Base-by-base conservation (phyloP, 2,888 invertebrate species). In the Cerceris rybyensis region DNA sequence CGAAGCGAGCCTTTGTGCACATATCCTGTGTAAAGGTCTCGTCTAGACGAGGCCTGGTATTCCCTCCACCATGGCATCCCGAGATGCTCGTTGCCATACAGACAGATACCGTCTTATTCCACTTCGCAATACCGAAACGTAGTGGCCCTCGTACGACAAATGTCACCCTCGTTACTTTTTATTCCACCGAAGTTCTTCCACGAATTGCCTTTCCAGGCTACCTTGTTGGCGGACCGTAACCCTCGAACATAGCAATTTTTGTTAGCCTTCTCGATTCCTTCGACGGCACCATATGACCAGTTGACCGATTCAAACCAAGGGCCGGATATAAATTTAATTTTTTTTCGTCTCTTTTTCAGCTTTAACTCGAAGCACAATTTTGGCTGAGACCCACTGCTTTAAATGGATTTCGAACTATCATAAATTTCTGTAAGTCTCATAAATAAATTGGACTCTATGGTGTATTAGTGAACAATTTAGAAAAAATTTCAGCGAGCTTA, bases 111-210 rank as follows among this genome's bases (percentile, higher is more conserved):
- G 71, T 70, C 75, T 72, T 63, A 72, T 78, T 75, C 76, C 49
- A 76, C 58, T 68, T 52, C 55, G 46, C 63, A 64, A 57, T 67
- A 54, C 61, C 42, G 52, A 61, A 54, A 65, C 64, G 57, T 64
- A 58, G 63, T 70, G 65, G 68, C 73, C 72, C 81, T 81, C 74
- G 67, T 81, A 70, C 71, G 75, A 80, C 73, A 73, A 84, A 86
- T 86, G 78, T 78, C 78, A 80, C 67, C 75, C 76, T 85, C 83
- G 76, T 86, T 85, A 83, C 80, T 79, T 86, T 85, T 86, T 86
- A 86, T 85, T 74, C 76, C 64, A 52, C 50, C 50, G 52, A 75
- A 75, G 72, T 81, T 65, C 58, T 68, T 72, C 72, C 74, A 68
- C 72, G 63, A 79, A 82, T 76, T 72, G 66, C 58, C 67, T 57